Conservation (phyloP, 2,113 vertebrate species). For the Romanogobio albipinnatus region DNA sequence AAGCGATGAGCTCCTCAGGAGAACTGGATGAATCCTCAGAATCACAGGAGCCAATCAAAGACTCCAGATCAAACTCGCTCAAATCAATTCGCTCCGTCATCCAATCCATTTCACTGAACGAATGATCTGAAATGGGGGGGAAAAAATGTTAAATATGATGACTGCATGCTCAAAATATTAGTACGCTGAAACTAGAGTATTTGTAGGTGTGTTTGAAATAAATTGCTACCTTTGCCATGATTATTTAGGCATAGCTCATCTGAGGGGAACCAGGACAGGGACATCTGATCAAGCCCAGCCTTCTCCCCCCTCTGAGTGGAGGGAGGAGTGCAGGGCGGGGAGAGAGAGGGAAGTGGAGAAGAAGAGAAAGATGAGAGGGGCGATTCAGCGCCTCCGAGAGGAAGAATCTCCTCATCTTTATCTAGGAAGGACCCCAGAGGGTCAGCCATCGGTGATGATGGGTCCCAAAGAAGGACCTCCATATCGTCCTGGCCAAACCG, state of each 20-base stretch:
- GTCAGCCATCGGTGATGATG: slow-evolving; percentile 95
- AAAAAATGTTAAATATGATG: background rate
- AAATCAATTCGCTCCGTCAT: slow-evolving; percentile 93
- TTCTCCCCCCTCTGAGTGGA: slow-evolving; percentile 65
- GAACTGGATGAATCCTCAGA: slow-evolving; percentile 81
- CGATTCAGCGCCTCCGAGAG: slow-evolving; percentile 76
- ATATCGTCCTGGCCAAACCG: slow-evolving; percentile 90
- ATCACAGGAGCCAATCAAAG: slow-evolving; percentile 83
- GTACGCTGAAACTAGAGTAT: background rate
- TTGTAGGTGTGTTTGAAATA: background rate
- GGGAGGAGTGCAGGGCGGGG: slow-evolving; percentile 54
- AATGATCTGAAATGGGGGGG: slow-evolving; percentile 75
- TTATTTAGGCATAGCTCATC: slow-evolving; percentile 77
- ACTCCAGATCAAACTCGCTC: slow-evolving; percentile 88
- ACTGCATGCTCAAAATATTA: background rate
- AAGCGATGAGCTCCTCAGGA: slow-evolving; percentile 79
- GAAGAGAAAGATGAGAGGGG: slow-evolving; percentile 61
- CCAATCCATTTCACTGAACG: slow-evolving; percentile 90
- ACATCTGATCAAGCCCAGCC: slow-evolving; percentile 60
- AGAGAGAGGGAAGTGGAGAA: slow-evolving; percentile 68
- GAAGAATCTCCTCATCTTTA: slow-evolving; percentile 65
- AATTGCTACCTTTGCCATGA: slow-evolving; percentile 76
- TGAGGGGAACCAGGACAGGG: slow-evolving; percentile 82
- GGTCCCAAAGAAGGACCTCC: slow-evolving; percentile 82
- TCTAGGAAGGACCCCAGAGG: slow-evolving; percentile 72